Base-by-base conservation (phyloP, 2,113 vertebrate species). In the Myotis davidii region DNA sequence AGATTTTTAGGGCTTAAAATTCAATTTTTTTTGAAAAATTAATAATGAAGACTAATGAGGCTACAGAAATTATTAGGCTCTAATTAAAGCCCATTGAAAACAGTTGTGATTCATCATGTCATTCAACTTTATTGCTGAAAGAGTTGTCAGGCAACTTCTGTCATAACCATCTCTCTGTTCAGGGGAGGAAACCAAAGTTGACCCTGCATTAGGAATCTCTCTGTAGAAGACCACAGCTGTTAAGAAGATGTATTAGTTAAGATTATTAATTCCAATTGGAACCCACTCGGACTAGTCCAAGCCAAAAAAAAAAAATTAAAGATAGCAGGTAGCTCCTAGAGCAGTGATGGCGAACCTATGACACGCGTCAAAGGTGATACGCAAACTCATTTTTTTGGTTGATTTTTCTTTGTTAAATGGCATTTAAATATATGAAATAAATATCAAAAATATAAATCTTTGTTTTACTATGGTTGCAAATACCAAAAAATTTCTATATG, bases 1-100 rank as follows among this genome's bases (percentile, higher is more conserved):
- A 85, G 45, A 79, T 72, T n/a, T 17, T 56, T 17, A 59, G 34
- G 78, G n/a, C 42, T 79, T 92, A 64, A 79, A 84, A 83, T 76
- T 50, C 20, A 32, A 8, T 69, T 83, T 92, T 92, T 92, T 92
- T 90, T 59, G 39, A 64, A 77, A 88, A 91, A 64, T 91, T 67
- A 82, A 39, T 88, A 70, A 85, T 61, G 52, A 82, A 4, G 14
- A 50, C n/a, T 72, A 67, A 77, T 77, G 48, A 97, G 61, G 8
- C 54, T 88, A 18, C 18, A 37, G 74, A 78, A 85, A 94, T 91
- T 85, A 64, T 29, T 18, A 79, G 54, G 37, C 2, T 56, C 23
- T 85, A 64, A 82, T 5, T 64, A 34, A 83, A 86, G 13, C 39
- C 67, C 52, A 32, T 21, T 56, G 39, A 92, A 83, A 54, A 85